phyloP scores from a whole-genome alignment of 2,113 vertebrate genomes.

The Sinocyclocheilus maitianheensis region DNA sequence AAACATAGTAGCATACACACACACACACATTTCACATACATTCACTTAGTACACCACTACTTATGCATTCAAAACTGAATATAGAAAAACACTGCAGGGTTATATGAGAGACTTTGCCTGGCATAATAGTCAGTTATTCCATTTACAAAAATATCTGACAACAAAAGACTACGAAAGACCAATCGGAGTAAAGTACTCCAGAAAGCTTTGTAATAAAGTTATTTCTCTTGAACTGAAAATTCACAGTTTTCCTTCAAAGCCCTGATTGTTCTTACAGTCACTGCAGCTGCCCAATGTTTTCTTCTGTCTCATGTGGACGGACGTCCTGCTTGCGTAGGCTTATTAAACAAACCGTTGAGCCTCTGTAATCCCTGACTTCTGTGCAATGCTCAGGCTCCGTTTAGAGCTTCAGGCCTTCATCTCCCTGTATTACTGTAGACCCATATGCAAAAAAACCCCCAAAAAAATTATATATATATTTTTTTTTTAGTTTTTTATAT shows the following conservation, averaged over 20 bases:
- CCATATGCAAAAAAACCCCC: too few relatives aligned
- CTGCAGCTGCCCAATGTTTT: constrained; percentile 53
- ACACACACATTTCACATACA: too few relatives aligned
- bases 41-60: too few relatives aligned
- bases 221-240: constrained; percentile 30
- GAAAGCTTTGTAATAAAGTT: neutral
- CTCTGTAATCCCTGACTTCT: constrained; percentile 63
- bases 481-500: too few relatives aligned
- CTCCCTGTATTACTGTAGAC: neutral
- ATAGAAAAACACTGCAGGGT: too few relatives aligned
- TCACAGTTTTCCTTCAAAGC: constrained; percentile 45
- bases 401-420: constrained; percentile 53
- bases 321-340: constrained; percentile 57
- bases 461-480: too few relatives aligned
- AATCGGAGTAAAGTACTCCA: neutral
- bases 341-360: constrained; percentile 61
- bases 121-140: too few relatives aligned
- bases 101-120: too few relatives aligned
- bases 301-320: constrained; percentile 42
- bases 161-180: constrained; percentile 12
- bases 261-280: constrained; percentile 43
- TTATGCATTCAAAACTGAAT: too few relatives aligned
- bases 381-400: constrained; percentile 59
- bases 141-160: neutral
- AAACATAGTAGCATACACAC: too few relatives aligned